A percentile compares a stretch with the other conserved stretches of the same genome.
Conservation (phyloP, 2,113 vertebrate genomes). For the Acanthochromis polyacanthus region DNA sequence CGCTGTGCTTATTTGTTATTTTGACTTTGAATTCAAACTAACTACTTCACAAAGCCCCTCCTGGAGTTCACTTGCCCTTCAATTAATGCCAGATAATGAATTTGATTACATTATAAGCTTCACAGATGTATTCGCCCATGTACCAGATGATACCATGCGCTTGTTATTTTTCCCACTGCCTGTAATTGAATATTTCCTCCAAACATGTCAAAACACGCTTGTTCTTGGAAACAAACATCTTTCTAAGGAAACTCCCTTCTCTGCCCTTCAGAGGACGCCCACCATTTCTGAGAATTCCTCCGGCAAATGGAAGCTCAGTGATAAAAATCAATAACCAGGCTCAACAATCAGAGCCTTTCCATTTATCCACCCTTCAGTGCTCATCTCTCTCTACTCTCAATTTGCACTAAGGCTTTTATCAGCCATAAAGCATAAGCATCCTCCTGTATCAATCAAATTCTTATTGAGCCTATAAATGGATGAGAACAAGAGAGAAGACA, state of each 20-base stretch:
- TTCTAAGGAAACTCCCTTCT: slow-evolving; percentile 12
- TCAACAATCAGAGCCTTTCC: slow-evolving; percentile 13
- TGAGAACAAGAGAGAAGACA: slow-evolving; percentile 1
- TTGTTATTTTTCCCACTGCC: not conserved
- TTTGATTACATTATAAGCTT: too few species aligned
- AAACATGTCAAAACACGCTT: slow-evolving; percentile 24
- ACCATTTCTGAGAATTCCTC: slow-evolving; percentile 37
- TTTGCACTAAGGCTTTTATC: slow-evolving; percentile 18
- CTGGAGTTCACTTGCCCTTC: too few species aligned
- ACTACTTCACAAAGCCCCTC: too few species aligned
- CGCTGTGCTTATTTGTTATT: too few species aligned
- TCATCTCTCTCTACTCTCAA: not conserved
- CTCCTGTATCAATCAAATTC: not conserved
- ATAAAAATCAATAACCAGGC: slow-evolving; percentile 41
- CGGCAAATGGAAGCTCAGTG: slow-evolving; percentile 4
- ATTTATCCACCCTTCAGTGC: slow-evolving; percentile 6
- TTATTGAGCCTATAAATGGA: slow-evolving; percentile 1
- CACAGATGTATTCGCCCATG: too few species aligned
- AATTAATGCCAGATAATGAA: too few species aligned
- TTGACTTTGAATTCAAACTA: too few species aligned
- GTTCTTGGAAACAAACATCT: not conserved
- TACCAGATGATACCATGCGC: not conserved
- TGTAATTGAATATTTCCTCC: not conserved
- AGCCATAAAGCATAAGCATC: slow-evolving; percentile 10
- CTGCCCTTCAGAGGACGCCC: not conserved